Percentiles rank a stretch among this genome's conserved stretches.
phyloP scores from a whole-genome alignment of 2,797 vertebrate genomes.

The Lithobates sylvaticus region DNA sequence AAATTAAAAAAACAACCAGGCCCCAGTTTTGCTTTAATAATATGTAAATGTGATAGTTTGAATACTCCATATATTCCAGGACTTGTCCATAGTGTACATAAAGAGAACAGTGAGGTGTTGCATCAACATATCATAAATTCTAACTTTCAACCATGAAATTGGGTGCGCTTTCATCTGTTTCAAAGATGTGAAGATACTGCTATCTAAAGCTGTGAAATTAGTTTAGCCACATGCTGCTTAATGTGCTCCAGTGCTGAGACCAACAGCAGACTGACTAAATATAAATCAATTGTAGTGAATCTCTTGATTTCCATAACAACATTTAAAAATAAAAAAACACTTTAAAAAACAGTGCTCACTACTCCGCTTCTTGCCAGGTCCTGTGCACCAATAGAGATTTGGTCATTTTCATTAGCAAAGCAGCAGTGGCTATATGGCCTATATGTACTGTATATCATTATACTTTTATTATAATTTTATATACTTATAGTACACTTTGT shows the following conservation, averaged over 20 bases:
- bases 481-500: too few relatives aligned
- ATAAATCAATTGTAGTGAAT: neutral
- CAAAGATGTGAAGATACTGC: conserved; percentile 37
- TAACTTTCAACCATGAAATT: conserved; percentile 40
- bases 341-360: neutral
- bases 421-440: too few relatives aligned
- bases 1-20: too few relatives aligned
- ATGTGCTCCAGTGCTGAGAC: conserved; percentile 23
- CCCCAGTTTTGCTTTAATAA: neutral
- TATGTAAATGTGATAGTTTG: neutral
- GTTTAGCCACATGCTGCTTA: conserved; percentile 30
- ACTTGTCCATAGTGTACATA: neutral
- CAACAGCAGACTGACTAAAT: conserved; percentile 3
- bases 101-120: conserved; percentile 17
- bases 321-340: neutral
- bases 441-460: too few relatives aligned
- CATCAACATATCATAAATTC: neutral
- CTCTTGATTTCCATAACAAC: neutral
- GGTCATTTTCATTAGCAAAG: too few relatives aligned
- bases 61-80: neutral
- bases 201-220: conserved; percentile 45
- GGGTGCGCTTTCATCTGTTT: conserved; percentile 44
- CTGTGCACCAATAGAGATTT: neutral
- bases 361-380: neutral
- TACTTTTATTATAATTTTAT: too few relatives aligned